Evolutionary conservation across 2,113 vertebrate species (phyloP).

Genomic region (Globicephala melas): DNA sequence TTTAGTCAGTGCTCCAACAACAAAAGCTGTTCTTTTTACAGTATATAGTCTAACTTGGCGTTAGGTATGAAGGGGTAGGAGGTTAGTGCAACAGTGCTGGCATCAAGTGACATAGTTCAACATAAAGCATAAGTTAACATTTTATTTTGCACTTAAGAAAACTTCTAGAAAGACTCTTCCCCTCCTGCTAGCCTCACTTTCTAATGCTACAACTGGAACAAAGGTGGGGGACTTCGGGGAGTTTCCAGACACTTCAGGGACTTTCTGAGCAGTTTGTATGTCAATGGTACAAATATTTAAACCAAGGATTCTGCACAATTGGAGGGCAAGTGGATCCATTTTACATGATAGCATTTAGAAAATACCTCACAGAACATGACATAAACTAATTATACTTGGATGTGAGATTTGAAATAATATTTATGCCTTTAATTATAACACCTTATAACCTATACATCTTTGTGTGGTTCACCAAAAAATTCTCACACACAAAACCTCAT

Average conservation of each 20-base stretch:
- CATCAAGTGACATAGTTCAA: background rate
- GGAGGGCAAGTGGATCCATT: background rate
- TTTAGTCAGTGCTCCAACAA: background rate
- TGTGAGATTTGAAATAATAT: slow-evolving; percentile 20
- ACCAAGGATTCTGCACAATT: background rate
- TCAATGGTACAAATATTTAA: background rate
- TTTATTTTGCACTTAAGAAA: background rate
- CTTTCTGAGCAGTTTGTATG: slow-evolving; percentile 36
- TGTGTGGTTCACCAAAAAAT: slow-evolving; percentile 20
- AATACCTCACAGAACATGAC: background rate
- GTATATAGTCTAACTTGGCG: background rate
- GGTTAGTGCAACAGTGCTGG: too few relatives aligned
- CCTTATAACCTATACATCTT: slow-evolving; percentile 48
- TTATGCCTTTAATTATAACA: slow-evolving; percentile 64
- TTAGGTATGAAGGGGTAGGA: background rate
- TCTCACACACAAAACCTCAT: slow-evolving; percentile 36
- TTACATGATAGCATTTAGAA: background rate
- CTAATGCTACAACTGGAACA: background rate
- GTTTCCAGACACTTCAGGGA: slow-evolving; percentile 46
- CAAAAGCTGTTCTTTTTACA: background rate
- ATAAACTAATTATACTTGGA: background rate
- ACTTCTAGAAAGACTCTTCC: background rate
- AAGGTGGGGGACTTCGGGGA: background rate
- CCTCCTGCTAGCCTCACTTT: background rate
- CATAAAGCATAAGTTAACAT: background rate